A percentile compares a stretch with the other conserved stretches of the same genome.
These are phyloP conservation scores for Eira barbara DNA, from an alignment of 2,113 vertebrate species.

Conservation along the genomic window DNA sequence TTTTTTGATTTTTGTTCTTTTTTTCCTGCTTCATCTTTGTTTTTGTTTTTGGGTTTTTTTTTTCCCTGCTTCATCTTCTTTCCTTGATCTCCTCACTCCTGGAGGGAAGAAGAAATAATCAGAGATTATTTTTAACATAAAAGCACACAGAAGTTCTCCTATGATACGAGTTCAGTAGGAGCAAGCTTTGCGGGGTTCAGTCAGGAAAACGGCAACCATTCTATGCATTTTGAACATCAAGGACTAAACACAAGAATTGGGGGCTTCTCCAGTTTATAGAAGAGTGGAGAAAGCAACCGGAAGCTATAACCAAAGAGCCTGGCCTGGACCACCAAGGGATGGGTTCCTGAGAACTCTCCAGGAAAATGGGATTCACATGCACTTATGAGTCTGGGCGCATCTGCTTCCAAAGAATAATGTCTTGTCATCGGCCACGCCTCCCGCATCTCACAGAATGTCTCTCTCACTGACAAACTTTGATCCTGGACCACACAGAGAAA, in stretches of 20 bases:
- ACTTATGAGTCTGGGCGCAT: not conserved
- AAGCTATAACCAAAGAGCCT: not conserved
- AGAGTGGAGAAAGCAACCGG: not conserved
- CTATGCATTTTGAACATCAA: not conserved
- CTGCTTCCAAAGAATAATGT: not conserved
- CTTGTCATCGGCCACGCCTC: not conserved
- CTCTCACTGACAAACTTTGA: not conserved
- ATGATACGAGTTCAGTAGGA: not conserved
- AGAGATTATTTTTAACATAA: not conserved
- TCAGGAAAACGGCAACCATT: not conserved
- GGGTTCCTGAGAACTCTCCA: not conserved
- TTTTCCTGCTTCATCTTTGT: no score
- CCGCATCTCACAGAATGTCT: no score
- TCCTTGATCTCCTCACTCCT: not conserved
- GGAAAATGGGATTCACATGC: not conserved
- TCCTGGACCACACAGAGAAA: not conserved
- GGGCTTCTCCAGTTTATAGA: not conserved
- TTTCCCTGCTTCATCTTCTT: no score
- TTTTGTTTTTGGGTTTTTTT: not conserved
- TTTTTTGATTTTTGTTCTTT: not conserved
- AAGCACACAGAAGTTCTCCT: not conserved
- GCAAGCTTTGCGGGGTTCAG: not conserved
- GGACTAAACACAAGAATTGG: not conserved
- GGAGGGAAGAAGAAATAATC: not conserved
- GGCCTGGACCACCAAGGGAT: not conserved